Evolutionary conservation across 2,888 invertebrate genomes (phyloP), one percentile per base, ranked within the genome.

Genomic region (Eupithecia exiguata): DNA sequence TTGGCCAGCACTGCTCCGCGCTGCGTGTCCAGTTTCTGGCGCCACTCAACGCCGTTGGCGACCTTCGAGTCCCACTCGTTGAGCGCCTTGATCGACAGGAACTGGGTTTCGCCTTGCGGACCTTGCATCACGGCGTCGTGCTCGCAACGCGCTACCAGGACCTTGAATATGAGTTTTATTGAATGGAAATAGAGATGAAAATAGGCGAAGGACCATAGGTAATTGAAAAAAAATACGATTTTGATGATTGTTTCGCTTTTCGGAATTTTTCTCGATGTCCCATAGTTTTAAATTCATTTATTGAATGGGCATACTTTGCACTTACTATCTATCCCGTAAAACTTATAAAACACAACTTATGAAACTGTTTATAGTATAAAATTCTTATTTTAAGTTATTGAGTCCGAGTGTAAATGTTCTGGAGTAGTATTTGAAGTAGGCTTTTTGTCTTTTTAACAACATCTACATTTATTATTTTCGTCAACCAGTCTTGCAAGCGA

Each of bases 11-110:
- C 99, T 12, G 99, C 99, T 76, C 99, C 99, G 72, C 99, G 96
- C 93, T 99, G 99, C 0, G 97, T 98, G 93, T 99, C 99, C 77
- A 99, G 94, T 85, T 99, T 99, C 88, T 99, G 98, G 70, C 99
- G 96, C 99, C 99, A 99, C 87, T 99, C 99, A 5, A 99, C 98
- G 12, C 99, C 99, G 83, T 98, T 99, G 43, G 98, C 98, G 74
- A 97, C 90, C 95, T 98, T 98, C 0, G 99, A 98, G 92, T 99
- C 99, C 99, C 99, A 99, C 90, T 99, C 99, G 93, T 99, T 99
- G 30, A 99, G 95, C 0, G 99, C 99, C 93, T 99, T 99, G 88
- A 99, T 98, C 10, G 98, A 97, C 68, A 99, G 95, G 92, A 97
- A 99, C 92, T 99, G 99, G 1, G 96, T 95, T 88, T 99, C 99